phyloP scores from a whole-genome alignment of 2,888 invertebrate genomes.

The Penaeus monodon region DNA sequence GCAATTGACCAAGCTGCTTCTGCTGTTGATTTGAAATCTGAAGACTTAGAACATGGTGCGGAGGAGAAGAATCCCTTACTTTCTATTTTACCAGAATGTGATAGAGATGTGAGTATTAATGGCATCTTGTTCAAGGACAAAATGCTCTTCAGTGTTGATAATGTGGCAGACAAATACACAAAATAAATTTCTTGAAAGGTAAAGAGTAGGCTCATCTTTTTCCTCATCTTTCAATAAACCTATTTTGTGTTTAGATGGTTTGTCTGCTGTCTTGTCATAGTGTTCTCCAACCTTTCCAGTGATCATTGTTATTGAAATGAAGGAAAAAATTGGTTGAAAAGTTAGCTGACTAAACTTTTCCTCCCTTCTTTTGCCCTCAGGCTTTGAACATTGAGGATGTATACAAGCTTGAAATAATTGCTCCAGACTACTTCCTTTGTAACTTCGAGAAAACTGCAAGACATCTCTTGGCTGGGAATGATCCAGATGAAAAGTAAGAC shows the following conservation, averaged over 20 bases:
- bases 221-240: too few species aligned
- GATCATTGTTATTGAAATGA: too few species aligned
- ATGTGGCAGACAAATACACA: too few species aligned
- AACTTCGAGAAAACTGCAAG: not conserved
- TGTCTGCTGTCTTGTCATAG: too few species aligned
- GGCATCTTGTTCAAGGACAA: not conserved
- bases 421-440: not conserved
- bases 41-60: not conserved
- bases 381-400: constrained; percentile 1
- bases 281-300: too few species aligned
- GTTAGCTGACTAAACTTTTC: too few species aligned
- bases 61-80: not conserved
- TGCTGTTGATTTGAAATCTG: not conserved
- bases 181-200: too few species aligned
- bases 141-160: too few species aligned
- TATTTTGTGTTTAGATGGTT: too few species aligned
- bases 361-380: not conserved
- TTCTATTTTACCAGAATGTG: constrained; percentile 13
- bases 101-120: constrained; percentile 13
- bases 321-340: too few species aligned
- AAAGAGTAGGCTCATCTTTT: too few species aligned
- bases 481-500: constrained; percentile 7
- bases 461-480: not conserved
- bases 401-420: constrained; percentile 5
- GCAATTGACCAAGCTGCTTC: constrained; percentile 4